Evolutionary conservation across 1,140 invertebrate species (phyloP).

Genomic region (Euwallacea similis): DNA sequence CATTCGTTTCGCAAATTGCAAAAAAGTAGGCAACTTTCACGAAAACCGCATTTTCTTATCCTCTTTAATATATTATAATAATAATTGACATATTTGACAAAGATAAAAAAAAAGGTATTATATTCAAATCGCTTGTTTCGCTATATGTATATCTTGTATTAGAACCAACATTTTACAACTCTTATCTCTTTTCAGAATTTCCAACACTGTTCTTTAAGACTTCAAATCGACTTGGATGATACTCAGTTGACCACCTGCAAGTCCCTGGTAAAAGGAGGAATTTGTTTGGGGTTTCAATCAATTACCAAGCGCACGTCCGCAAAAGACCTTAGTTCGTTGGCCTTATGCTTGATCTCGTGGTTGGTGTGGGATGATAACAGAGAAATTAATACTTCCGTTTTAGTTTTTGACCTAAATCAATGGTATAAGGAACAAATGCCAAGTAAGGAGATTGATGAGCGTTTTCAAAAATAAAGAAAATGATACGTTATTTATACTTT

Average conservation of each 20-base stretch:
- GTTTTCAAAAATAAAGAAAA: not conserved
- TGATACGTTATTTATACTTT: too few relatives aligned
- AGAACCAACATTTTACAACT: too few relatives aligned
- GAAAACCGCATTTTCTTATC: too few relatives aligned
- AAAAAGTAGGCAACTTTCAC: too few relatives aligned
- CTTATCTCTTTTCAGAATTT: conserved; percentile 42
- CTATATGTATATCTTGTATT: too few relatives aligned
- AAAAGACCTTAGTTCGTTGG: conserved; percentile 39
- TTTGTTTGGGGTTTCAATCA: conserved; percentile 41
- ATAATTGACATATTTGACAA: too few relatives aligned
- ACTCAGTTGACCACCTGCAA: conserved; percentile 5
- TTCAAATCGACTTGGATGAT: conserved; percentile 47
- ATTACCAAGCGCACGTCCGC: conserved; percentile 21
- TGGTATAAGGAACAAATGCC: conserved; percentile 97
- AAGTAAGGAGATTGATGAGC: conserved; percentile 46
- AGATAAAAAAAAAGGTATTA: too few relatives aligned
- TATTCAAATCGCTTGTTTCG: too few relatives aligned
- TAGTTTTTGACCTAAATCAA: conserved; percentile 89
- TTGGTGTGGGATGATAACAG: conserved; percentile 44
- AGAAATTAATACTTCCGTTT: conserved; percentile 52
- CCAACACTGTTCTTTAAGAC: conserved; percentile 46
- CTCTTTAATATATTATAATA: too few relatives aligned
- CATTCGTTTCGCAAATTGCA: too few relatives aligned
- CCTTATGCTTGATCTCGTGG: conserved; percentile 54
- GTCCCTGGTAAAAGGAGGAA: conserved; percentile 39